Evolutionary conservation across 1,140 invertebrate species (phyloP).

Genomic region (Drosophila nikananu): DNA sequence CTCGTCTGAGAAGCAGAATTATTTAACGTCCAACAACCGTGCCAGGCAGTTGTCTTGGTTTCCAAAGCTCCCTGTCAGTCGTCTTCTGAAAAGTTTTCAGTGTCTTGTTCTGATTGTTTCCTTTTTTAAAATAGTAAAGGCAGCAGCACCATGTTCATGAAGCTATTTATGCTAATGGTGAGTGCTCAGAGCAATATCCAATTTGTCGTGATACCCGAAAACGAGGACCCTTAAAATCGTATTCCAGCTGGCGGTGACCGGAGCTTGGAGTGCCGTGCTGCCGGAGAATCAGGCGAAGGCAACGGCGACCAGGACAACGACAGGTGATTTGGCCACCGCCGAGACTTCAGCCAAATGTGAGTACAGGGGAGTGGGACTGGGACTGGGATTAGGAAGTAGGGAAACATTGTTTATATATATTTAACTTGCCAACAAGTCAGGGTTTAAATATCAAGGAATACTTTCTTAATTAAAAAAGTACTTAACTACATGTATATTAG

Average conservation of each 20-base stretch:
- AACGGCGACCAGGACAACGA: constrained; percentile 22
- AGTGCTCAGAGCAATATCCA: constrained; percentile 37
- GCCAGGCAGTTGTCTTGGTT: constrained; percentile 63
- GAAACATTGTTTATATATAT: no score
- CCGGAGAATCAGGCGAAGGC: constrained; percentile 20
- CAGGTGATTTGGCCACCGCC: constrained; percentile 60
- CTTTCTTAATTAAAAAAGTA: no score
- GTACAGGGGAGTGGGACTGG: constrained; percentile 1
- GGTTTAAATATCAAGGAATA: no score
- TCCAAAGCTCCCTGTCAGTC: constrained; percentile 21
- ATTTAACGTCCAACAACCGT: constrained; percentile 74
- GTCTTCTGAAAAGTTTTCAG: background rate
- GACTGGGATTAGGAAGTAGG: background rate
- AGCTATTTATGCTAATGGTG: constrained; percentile 63
- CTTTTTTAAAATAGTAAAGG: constrained; percentile 25
- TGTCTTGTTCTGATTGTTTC: constrained; percentile 29
- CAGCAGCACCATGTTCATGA: constrained; percentile 13
- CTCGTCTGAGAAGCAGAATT: constrained; percentile 80
- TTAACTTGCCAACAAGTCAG: no score
- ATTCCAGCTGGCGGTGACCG: constrained; percentile 40
- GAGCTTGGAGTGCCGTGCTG: constrained; percentile 30
- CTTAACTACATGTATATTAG: no score
- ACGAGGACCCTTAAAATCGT: constrained; percentile 6
- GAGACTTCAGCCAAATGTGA: constrained; percentile 76
- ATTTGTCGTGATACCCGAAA: constrained; percentile 28